These are phyloP conservation scores for Boulengeromyrus knoepffleri DNA, from an alignment of 2,113 vertebrate genomes.

Conservation along the genomic window DNA sequence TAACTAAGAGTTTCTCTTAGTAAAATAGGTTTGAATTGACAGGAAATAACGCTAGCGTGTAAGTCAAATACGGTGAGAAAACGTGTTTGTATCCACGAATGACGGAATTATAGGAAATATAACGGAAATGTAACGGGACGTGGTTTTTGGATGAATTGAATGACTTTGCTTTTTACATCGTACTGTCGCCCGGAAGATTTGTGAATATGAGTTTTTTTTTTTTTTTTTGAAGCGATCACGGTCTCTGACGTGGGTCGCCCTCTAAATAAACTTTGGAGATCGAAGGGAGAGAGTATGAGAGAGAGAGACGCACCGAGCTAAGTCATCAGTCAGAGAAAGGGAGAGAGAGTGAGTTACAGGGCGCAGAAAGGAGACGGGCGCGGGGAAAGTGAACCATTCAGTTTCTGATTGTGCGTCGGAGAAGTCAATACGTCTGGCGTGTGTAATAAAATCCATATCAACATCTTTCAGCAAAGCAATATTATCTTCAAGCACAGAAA, in stretches of 20 bases:
- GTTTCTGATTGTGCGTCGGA: background rate
- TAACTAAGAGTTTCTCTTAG: background rate
- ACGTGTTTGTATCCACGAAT: background rate
- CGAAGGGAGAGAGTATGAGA: slow-evolving; percentile 9
- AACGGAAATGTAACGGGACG: slow-evolving; percentile 1
- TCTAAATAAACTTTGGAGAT: slow-evolving; percentile 70
- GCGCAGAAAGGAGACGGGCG: slow-evolving; percentile 42
- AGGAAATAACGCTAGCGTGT: background rate
- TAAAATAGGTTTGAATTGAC: background rate
- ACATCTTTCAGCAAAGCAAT: background rate
- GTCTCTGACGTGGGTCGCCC: slow-evolving; percentile 58
- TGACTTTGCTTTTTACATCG: background rate
- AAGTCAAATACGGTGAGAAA: background rate
- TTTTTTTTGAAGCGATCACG: slow-evolving; percentile 12
- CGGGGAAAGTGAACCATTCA: slow-evolving; percentile 43
- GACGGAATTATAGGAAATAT: background rate
- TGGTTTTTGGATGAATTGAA: background rate
- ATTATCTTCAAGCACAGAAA: background rate
- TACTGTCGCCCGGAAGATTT: background rate
- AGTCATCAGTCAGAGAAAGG: slow-evolving; percentile 59
- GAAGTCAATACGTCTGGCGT: background rate
- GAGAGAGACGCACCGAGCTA: slow-evolving; percentile 38
- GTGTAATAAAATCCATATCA: slow-evolving; percentile 20
- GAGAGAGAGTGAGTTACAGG: slow-evolving; percentile 51
- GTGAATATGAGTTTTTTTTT: background rate